Percentiles rank a stretch among this genome's conserved stretches.
Evolutionary conservation across 2,797 vertebrate genomes (phyloP).

Genomic region (Sebastes diploproa): DNA sequence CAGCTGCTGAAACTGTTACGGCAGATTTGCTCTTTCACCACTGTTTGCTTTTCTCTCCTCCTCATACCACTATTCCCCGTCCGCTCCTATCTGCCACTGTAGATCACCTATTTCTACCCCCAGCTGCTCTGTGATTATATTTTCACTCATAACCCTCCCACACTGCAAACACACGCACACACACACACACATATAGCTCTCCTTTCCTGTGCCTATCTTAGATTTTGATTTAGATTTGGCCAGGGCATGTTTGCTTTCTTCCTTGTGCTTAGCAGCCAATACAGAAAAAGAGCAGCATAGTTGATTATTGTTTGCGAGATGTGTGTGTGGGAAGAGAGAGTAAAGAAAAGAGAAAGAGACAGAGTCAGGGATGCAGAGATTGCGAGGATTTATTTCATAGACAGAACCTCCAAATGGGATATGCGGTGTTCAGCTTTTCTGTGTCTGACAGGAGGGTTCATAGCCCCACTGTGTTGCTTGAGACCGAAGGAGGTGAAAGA

Average conservation of each 20-base stretch:
- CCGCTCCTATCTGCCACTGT: conserved; percentile 39
- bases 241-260: conserved; percentile 65
- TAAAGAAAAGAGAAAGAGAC: conserved; percentile 12
- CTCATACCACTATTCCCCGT: conserved; percentile 22
- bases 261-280: conserved; percentile 35
- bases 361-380: conserved; percentile 7
- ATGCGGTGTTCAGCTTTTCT: conserved; percentile 29
- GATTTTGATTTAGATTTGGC: conserved; percentile 62
- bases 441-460: conserved; percentile 35
- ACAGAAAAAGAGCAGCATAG: conserved; percentile 17
- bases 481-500: conserved; percentile 15
- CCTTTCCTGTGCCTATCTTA: conserved; percentile 36
- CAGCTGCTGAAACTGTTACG: conserved; percentile 53
- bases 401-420: conserved; percentile 48
- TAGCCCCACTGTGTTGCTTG: conserved; percentile 29
- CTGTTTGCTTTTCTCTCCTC: conserved; percentile 55
- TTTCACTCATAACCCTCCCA: conserved; percentile 37
- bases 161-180: conserved; percentile 4
- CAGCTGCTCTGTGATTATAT: conserved; percentile 63
- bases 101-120: conserved; percentile 52
- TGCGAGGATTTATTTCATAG: conserved; percentile 57
- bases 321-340: conserved; percentile 20
- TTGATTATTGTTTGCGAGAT: conserved; percentile 67
- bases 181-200: not conserved
- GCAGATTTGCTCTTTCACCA: conserved; percentile 58